These are phyloP conservation scores for Epinephelus moara DNA, from an alignment of 2,113 vertebrate species.

Conservation along the genomic window DNA sequence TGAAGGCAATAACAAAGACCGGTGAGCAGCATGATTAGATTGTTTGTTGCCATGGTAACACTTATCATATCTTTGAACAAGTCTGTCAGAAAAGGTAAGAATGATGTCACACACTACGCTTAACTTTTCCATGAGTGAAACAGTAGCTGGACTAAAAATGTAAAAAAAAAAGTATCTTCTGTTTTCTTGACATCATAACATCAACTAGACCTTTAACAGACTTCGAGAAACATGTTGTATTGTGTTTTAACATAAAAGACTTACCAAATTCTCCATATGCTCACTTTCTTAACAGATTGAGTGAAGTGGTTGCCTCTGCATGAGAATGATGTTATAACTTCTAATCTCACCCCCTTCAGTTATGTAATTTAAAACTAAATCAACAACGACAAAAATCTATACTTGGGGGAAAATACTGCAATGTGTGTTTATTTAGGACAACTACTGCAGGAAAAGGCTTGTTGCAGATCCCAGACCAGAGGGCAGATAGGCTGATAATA, in stretches of 20 bases:
- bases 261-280: not conserved
- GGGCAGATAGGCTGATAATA: not conserved
- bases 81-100: not conserved
- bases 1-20: not conserved
- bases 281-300: not conserved
- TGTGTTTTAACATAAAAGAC: not conserved
- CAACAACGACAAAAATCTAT: not conserved
- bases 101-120: not conserved
- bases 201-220: not conserved
- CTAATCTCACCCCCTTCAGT: not conserved
- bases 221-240: not conserved
- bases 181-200: not conserved
- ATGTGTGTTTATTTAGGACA: not conserved
- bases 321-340: not conserved
- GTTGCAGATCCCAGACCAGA: conserved; percentile 17
- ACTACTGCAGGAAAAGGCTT: not conserved
- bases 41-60: conserved; percentile 1
- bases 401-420: not conserved
- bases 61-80: not conserved
- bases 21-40: not conserved
- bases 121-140: not conserved
- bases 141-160: not conserved
- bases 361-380: not conserved
- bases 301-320: not conserved
- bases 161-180: not conserved